Evolutionary conservation across 2,888 invertebrate species (phyloP), one percentile per base, ranked within the genome.

Genomic region (Colostygia pectinataria): DNA sequence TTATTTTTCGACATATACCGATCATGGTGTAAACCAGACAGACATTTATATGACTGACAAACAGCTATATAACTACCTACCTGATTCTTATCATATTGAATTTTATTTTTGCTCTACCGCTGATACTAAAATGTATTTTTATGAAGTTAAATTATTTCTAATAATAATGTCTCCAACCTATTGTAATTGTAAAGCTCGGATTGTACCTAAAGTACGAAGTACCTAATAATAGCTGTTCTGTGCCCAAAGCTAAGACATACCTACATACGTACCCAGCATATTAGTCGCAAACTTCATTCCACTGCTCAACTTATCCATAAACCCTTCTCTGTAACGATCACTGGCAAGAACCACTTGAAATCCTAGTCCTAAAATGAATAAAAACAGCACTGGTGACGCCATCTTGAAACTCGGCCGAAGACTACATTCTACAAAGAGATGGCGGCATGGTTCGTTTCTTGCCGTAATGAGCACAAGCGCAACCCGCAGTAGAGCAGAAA

Each of bases 281-380:
- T 87, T 80, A 41, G 80, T 74, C 1, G 89, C 89, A 48, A 87
- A 77, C 64, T 89, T 86, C 79, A 89, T 83, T 38, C 90, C 90
- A 57, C 57, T 78, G 44, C 66, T 86, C 28, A 90, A 61, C 55
- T 71, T 74, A 56, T 88, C 78, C 42, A 88, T 80, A 27, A 89
- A 68, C 18, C 80, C 80, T 34, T 85, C 81, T 49, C 71, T 76
- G 50, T 63, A 69, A 29, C 71, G 66, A 61, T 80, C 78, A 63
- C 57, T 64, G 23, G 70, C 68, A 34, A 58, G 57, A 31, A 64
- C 75, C 14, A 63, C 57, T 54, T 76, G 72, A 24, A 66, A 47
- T 44, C 65, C 34, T 32, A 84, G 49, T 41, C 65, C 29, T 24
- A 84, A 48, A 28, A 80, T 40, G 10, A 83, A 36, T 13, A 74